Conservation (phyloP, 2,113 vertebrate species). For the Hyperoodon ampullatus region DNA sequence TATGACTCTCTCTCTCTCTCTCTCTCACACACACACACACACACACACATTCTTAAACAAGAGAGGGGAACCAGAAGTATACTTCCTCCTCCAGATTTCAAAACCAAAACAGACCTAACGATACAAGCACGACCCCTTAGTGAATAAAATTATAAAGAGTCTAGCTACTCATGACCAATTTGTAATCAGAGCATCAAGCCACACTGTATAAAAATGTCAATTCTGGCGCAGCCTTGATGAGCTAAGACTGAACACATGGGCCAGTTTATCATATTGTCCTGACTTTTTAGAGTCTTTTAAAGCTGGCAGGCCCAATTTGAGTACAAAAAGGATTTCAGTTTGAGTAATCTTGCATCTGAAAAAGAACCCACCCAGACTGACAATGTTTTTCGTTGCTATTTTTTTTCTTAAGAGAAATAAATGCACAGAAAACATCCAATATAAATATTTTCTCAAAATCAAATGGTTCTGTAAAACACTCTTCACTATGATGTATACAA, state of each 20-base stretch:
- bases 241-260: background rate
- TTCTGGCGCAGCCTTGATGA: slow-evolving; percentile 47
- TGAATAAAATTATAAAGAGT: slow-evolving; percentile 68
- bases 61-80: slow-evolving; percentile 31
- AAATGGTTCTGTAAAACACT: background rate
- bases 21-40: background rate
- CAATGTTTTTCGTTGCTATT: slow-evolving; percentile 42
- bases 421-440: slow-evolving; percentile 29
- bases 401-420: slow-evolving; percentile 54
- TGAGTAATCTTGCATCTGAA: background rate
- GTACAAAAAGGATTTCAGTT: background rate
- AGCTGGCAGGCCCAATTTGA: slow-evolving; percentile 40
- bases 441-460: slow-evolving; percentile 50
- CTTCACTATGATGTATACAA: background rate
- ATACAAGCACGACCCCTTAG: slow-evolving; percentile 44
- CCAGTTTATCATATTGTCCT: slow-evolving; percentile 60
- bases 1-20: slow-evolving; percentile 28
- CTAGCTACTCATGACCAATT: slow-evolving; percentile 68
- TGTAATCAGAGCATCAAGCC: slow-evolving; percentile 73
- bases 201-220: slow-evolving; percentile 29
- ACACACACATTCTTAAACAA: slow-evolving; percentile 42
- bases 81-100: slow-evolving; percentile 49
- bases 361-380: slow-evolving; percentile 2
- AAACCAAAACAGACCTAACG: slow-evolving; percentile 68
- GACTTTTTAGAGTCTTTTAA: slow-evolving; percentile 53